Percentiles rank a stretch among this genome's conserved stretches.
Evolutionary conservation across 2,888 invertebrate genomes (phyloP).

Genomic region (Phalera bucephala): DNA sequence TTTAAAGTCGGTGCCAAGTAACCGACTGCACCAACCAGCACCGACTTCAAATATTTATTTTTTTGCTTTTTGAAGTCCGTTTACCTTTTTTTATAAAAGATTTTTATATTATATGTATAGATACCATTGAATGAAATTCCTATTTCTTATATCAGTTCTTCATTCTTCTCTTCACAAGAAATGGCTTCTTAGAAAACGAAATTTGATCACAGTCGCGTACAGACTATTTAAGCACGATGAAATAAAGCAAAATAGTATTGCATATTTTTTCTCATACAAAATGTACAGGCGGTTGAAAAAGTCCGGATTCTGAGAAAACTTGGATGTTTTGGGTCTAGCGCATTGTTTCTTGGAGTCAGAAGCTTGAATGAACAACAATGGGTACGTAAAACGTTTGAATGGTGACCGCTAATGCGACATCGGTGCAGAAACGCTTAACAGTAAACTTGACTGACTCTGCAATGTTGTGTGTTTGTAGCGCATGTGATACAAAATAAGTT

Average conservation of each 20-base stretch:
- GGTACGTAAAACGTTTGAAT: constrained; percentile 20
- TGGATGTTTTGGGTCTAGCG: constrained; percentile 23
- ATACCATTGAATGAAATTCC: too few species aligned
- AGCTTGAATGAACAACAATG: constrained; percentile 25
- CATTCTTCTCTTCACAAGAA: too few species aligned
- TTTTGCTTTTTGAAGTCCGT: too few species aligned
- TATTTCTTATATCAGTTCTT: too few species aligned
- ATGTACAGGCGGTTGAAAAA: constrained; percentile 10
- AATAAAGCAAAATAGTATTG: neutral
- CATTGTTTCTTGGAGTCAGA: constrained; percentile 25
- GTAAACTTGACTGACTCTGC: neutral
- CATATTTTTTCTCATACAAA: neutral
- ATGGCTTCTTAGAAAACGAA: neutral
- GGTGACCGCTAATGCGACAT: constrained; percentile 11
- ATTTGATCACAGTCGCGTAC: neutral
- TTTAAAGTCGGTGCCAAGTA: too few species aligned
- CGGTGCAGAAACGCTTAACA: neutral
- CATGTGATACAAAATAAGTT: too few species aligned
- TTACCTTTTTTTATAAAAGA: too few species aligned
- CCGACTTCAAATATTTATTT: too few species aligned
- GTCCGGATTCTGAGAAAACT: constrained; percentile 24
- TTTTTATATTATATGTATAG: too few species aligned
- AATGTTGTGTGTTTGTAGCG: too few species aligned
- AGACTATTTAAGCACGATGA: neutral
- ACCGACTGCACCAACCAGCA: too few species aligned